Evolutionary conservation across 2,888 invertebrate genomes (phyloP).

Genomic region (Xiphydria camelus): DNA sequence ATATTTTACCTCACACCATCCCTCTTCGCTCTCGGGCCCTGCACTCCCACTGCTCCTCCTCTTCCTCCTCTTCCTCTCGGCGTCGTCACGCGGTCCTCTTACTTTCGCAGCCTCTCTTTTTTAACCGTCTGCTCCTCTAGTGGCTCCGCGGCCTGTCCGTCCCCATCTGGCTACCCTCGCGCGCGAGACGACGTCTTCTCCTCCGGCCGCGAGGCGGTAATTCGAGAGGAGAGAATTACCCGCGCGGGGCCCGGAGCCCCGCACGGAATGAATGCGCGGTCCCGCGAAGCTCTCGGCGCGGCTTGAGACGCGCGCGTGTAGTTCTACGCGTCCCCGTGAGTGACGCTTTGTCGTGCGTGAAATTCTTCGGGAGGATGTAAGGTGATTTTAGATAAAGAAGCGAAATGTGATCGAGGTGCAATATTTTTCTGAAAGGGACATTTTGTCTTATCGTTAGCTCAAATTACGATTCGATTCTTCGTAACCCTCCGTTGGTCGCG

Average conservation of each 20-base stretch:
- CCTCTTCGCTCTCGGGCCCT: conserved; percentile 5
- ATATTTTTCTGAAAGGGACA: too few relatives aligned
- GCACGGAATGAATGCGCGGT: too few relatives aligned
- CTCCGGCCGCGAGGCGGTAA: conserved; percentile 12
- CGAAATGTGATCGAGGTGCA: too few relatives aligned
- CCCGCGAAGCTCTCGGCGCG: too few relatives aligned
- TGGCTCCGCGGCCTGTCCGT: conserved; percentile 3
- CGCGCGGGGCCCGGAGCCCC: too few relatives aligned
- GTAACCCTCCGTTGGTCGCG: too few relatives aligned
- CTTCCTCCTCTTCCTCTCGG: conserved; percentile 10
- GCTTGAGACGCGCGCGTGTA: conserved; percentile 4
- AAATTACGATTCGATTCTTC: too few relatives aligned
- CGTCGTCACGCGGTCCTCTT: conserved; percentile 11
- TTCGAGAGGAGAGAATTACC: conserved; percentile 21
- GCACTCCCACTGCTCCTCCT: conserved; percentile 8
- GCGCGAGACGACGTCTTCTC: background rate
- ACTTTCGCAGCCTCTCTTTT: background rate
- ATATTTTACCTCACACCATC: conserved; percentile 45
- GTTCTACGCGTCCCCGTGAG: conserved; percentile 13
- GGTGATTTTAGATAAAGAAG: too few relatives aligned
- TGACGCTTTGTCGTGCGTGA: too few relatives aligned
- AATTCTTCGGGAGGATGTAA: too few relatives aligned
- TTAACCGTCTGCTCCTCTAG: too few relatives aligned
- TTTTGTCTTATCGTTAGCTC: too few relatives aligned
- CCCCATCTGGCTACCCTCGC: background rate